Evolutionary conservation across 1,140 invertebrate species (phyloP), one percentile per base, ranked within the genome.

Genomic region (Rhopalosiphum maidis): DNA sequence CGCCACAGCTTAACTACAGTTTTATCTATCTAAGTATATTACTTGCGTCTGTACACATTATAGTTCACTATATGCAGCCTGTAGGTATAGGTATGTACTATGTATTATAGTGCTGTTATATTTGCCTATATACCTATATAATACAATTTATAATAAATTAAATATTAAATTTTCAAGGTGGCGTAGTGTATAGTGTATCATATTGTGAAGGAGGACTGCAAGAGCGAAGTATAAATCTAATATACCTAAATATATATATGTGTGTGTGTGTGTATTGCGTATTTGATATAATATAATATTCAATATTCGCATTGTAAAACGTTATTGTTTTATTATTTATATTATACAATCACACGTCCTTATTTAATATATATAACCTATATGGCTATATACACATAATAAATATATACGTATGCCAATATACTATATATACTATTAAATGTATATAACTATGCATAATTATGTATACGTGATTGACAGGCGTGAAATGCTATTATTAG

Each of bases 401-500:
- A 18, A 35, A 11, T 35, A 41, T 2, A 15, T 82, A 77, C 77
- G 7, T 83, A 15, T 83, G 21, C 35, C 82, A 60, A 11, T 21
- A 6, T 77, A 0, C 18, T 41, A 41, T 30, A 85, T 25, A 2
- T 85, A 43, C 23, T 43, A 8, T 11, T 25, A 83, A 35, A 77
- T n/a, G 68, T 83, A 83, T 35, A 41, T 85, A 43, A 41, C 23
- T 30, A 46, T 37, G 37, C 86, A 88, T 54, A 88, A 88, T 37
- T 86, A 77, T 77, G 41, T 85, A 85, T 23, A 54, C 21, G n/a
- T 51, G 87, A 88, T 88, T 35, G 87, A 88, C 86, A 48, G 86
- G 86, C 86, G 46, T 88, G 46, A 88, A 88, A 88, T 46, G 85
- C 48, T 87, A 88, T 88, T 88, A n/a, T 21, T 86, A 46, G 77